phyloP scores from a whole-genome alignment of 2,113 vertebrate genomes.

The Heterotilapia buettikoferi region DNA sequence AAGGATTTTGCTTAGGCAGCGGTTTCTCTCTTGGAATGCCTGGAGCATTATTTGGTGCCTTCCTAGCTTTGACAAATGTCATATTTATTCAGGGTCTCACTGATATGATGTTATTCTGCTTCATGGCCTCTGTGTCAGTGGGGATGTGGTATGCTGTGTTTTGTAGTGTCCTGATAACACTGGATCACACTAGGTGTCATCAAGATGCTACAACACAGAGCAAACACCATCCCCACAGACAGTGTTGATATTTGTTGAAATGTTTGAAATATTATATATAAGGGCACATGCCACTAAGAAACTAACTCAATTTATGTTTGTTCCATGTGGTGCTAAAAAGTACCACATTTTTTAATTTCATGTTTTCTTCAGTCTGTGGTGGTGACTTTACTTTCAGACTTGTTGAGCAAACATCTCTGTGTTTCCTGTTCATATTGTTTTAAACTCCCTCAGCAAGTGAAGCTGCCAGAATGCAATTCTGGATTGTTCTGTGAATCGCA shows the following conservation, averaged over 20 bases:
- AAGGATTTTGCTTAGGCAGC: background rate
- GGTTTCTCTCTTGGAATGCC: background rate
- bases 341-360: background rate
- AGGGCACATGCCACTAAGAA: background rate
- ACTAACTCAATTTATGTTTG: background rate
- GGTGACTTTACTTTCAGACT: background rate
- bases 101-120: background rate
- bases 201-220: background rate
- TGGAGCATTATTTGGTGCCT: background rate
- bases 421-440: background rate
- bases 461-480: background rate
- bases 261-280: background rate
- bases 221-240: background rate
- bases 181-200: background rate
- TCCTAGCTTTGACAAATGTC: background rate
- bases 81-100: background rate
- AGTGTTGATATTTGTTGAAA: background rate
- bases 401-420: background rate
- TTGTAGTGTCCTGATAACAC: background rate
- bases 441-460: background rate
- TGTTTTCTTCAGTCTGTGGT: background rate
- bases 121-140: background rate
- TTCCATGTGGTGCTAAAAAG: background rate
- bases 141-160: background rate
- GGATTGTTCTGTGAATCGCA: background rate